Evolutionary conservation across 2,797 vertebrate species (phyloP), one percentile per base, ranked within the genome.

Genomic region (Danio choprae): DNA sequence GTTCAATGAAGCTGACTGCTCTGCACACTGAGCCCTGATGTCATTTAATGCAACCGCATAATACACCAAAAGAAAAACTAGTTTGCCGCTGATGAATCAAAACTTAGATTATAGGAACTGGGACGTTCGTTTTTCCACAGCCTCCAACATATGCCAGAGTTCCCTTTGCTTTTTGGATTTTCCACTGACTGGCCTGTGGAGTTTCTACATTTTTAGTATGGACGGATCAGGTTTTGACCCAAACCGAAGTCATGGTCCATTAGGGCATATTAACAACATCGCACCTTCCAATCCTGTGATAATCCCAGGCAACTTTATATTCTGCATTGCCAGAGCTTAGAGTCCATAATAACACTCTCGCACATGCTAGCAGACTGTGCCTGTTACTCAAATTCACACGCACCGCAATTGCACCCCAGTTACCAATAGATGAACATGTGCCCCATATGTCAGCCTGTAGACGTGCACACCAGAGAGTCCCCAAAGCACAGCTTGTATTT

Each of bases 231-330:
- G 41, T 81, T 81, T 70, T 48, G 65, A 79, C 43, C 71, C 59
- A 59, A 41, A 77, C 53, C 65, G 48, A 82, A 84, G 71, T 77
- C 78, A 84, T 82, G 82, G 77, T 71, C 80, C 71, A 20, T 79
- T 56, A 81, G 67, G 71, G 71, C 62, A 77, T 83, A 84, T 87
- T 79, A 84, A 84, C 84, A 85, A 76, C 73, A 29, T 85, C 63
- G 50, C 84, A 85, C 82, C 75, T 83, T 81, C 20, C 48, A 70
- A 20, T 15, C 13, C 67, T 76, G 62, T 53, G 74, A 83, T 86
- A 81, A 78, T 71, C 73, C 59, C 64, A 62, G 43, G 16, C 7
- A 75, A 71, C n/a, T 69, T 65, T 65, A 71, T 41, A 81, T 29
- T 64, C 63, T 22, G 29, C 38, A 68, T 13, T 11, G 77, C 36